These are phyloP conservation scores for Formica selysi DNA, from an alignment of 1,140 invertebrate species.

Conservation along the genomic window DNA sequence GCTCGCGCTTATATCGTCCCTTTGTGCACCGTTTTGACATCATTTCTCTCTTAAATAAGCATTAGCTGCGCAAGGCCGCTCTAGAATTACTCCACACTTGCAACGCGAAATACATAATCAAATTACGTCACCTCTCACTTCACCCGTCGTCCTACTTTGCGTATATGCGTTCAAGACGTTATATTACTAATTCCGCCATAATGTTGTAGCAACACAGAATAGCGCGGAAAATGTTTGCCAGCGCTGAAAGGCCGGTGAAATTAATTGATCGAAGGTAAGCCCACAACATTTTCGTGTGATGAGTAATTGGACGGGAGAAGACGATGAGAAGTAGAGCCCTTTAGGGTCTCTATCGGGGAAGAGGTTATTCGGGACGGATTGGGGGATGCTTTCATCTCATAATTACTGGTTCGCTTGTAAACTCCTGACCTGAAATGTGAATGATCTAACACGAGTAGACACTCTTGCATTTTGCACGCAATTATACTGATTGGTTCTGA, in stretches of 20 bases:
- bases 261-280: slow-evolving; percentile 69
- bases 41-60: slow-evolving; percentile 52
- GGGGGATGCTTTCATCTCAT: slow-evolving; percentile 73
- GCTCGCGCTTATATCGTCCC: slow-evolving; percentile 52
- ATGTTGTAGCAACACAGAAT: slow-evolving; percentile 34
- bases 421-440: slow-evolving; percentile 69
- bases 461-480: slow-evolving; percentile 64
- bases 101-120: slow-evolving; percentile 53
- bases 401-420: slow-evolving; percentile 70
- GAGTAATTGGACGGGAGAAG: slow-evolving; percentile 71
- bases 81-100: slow-evolving; percentile 40
- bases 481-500: slow-evolving; percentile 53
- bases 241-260: slow-evolving; percentile 54
- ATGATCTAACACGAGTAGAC: slow-evolving; percentile 49
- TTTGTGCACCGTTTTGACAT: slow-evolving; percentile 47
- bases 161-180: slow-evolving; percentile 21
- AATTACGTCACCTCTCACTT: slow-evolving; percentile 44
- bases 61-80: slow-evolving; percentile 27
- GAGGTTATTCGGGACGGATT: slow-evolving; percentile 48
- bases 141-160: slow-evolving; percentile 31
- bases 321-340: slow-evolving; percentile 63
- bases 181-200: slow-evolving; percentile 48
- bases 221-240: slow-evolving; percentile 35
- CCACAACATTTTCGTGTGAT: slow-evolving; percentile 58
- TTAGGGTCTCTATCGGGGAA: slow-evolving; percentile 44